Evolutionary conservation across 2,797 vertebrate species (phyloP).

Genomic region (Acrossocheilus fasciatus): DNA sequence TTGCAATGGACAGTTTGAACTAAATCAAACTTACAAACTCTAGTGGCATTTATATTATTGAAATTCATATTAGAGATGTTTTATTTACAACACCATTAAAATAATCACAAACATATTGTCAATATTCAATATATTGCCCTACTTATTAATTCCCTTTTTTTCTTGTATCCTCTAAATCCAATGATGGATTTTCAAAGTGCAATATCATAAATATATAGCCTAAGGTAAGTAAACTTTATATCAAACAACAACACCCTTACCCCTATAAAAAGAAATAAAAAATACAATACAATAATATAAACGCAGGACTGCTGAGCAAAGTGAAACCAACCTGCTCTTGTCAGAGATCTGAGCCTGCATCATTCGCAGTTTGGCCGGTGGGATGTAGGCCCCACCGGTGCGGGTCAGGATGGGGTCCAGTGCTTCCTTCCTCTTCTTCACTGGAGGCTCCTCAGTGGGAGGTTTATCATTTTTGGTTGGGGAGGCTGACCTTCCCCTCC

Average conservation of each 20-base stretch:
- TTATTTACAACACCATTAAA: not conserved
- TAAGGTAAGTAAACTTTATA: not conserved
- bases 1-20: not conserved
- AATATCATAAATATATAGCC: not conserved
- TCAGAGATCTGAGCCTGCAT: slow-evolving; percentile 98
- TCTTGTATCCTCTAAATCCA: not conserved
- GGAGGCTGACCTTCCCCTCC: slow-evolving; percentile 78
- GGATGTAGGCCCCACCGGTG: slow-evolving; percentile 96
- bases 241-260: not conserved
- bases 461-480: slow-evolving; percentile 73
- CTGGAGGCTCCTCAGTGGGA: slow-evolving; percentile 75
- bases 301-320: not conserved
- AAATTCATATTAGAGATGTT: not conserved
- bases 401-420: slow-evolving; percentile 94
- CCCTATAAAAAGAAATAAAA: not conserved
- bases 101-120: not conserved
- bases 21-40: not conserved
- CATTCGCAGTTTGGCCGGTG: slow-evolving; percentile 94
- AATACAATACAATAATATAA: not conserved
- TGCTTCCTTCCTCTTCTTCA: slow-evolving; percentile 95
- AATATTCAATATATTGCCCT: not conserved
- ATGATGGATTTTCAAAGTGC: not conserved
- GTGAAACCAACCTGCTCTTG: slow-evolving; percentile 88
- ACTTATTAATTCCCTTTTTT: not conserved
- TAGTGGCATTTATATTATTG: not conserved